Evolutionary conservation across 2,797 vertebrate genomes (phyloP).

Genomic region (Babyrousa celebensis): DNA sequence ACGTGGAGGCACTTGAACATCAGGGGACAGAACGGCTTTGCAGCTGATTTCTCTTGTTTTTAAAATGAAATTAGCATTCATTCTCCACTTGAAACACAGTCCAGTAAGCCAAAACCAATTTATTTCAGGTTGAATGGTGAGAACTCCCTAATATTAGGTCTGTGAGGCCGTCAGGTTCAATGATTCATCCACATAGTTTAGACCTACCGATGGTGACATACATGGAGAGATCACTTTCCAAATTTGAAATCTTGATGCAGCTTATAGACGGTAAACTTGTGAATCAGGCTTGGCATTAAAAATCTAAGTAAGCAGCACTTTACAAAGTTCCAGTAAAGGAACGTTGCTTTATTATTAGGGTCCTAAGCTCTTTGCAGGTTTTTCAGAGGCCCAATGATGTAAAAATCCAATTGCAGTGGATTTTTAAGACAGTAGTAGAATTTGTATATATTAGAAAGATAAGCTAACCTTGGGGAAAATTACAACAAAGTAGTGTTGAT

Average conservation of each 20-base stretch:
- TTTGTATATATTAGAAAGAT: neutral
- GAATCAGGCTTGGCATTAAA: neutral
- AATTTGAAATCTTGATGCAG: neutral
- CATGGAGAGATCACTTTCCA: neutral
- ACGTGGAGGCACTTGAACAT: neutral
- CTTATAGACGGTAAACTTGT: neutral
- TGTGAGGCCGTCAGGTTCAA: neutral
- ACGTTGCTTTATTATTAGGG: neutral
- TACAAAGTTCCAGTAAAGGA: neutral
- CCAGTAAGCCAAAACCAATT: neutral
- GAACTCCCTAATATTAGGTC: neutral
- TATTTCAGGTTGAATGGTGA: neutral
- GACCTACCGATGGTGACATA: neutral
- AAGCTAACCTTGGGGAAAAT: neutral
- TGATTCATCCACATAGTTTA: neutral
- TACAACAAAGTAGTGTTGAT: neutral
- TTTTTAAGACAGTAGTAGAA: neutral
- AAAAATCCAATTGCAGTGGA: conserved; percentile 31
- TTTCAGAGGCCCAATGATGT: neutral
- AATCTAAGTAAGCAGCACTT: neutral
- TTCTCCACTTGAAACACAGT: neutral
- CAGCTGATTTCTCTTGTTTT: neutral
- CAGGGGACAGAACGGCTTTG: neutral
- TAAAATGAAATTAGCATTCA: neutral
- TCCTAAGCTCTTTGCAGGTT: neutral